Evolutionary conservation across 1,140 invertebrate genomes (phyloP).

Genomic region (Danaus melanippus): DNA sequence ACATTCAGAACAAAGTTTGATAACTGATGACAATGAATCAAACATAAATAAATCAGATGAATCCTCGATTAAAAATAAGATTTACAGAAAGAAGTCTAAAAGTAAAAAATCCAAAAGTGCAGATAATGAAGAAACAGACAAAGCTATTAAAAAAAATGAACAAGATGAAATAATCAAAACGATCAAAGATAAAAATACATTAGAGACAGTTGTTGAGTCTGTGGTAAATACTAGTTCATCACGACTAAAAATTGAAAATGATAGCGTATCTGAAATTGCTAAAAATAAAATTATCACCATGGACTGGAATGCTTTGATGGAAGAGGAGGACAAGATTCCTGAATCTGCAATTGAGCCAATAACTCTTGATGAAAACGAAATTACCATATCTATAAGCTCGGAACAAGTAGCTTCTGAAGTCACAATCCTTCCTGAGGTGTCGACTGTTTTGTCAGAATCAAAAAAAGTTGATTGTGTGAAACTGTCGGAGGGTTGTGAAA

Average conservation of each 20-base stretch:
- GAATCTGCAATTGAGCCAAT: conserved; percentile 31
- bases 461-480: conserved; percentile 3
- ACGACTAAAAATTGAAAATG: not conserved
- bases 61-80: conserved; percentile 3
- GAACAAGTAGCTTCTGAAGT: conserved; percentile 46
- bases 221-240: too few relatives aligned
- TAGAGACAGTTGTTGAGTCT: not conserved
- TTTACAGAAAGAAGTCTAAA: conserved; percentile 14
- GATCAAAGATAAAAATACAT: conserved; percentile 1
- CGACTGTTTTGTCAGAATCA: conserved; percentile 2
- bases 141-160: conserved; percentile 41
- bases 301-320: conserved; percentile 61
- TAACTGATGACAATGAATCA: not conserved
- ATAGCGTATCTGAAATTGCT: conserved; percentile 2
- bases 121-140: conserved; percentile 75
- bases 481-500: not conserved
- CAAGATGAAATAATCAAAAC: conserved; percentile 8
- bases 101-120: conserved; percentile 62
- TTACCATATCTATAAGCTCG: conserved; percentile 13
- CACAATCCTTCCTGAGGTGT: conserved; percentile 40
- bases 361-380: conserved; percentile 19
- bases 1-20: not conserved
- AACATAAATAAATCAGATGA: conserved; percentile 6
- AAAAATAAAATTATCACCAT: conserved; percentile 31
- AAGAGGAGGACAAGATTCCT: conserved; percentile 48